Evolutionary conservation across 2,113 vertebrate species (phyloP), one percentile per base, ranked within the genome.

Genomic region (Cyphomyrus plagiostoma): DNA sequence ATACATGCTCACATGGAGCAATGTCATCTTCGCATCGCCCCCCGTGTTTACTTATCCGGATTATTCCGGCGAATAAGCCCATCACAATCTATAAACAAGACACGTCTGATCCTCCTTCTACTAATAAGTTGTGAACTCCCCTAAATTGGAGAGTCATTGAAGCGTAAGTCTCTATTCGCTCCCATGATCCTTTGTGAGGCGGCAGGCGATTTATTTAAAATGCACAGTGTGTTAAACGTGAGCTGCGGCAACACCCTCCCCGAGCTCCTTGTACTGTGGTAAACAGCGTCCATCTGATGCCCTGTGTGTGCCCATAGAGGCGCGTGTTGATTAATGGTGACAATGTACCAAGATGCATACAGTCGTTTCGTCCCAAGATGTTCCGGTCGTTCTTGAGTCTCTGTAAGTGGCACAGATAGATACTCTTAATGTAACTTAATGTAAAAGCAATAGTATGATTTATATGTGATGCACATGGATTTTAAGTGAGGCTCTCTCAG

Each of bases 381-480:
- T 49, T 46, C 49, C 80, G 49, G 70, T 52, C 8, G 11, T 82
- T 58, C 53, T 66, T 84, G 42, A 84, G 45, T 77, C 87, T 77
- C 53, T 70, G 53, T 62, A 84, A 87, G 66, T 74, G 19, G 49
- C 88, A 50, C 74, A 91, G 85, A 58, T 88, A 85, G 52, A 88
- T 46, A 62, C n/a, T 88, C 83, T 85, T 88, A 49, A 70, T 62
- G 58, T 87, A 80, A 86, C 80, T 80, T 88, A 48, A 26, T 89
- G 66, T 50, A 23, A 53, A 80, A 91, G 88, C 46, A 88, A 88
- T 74, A 77, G 88, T 88, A 77, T 49, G 88, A 77, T 88, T 77
- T 30, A 77, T 88, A 88, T 42, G 74, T 66, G 58, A 88, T 88
- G 56, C 46, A 70, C 88, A 50, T 50, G 45, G 45, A 77, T 88